Conservation (phyloP, 1,140 invertebrate genomes). For the Maconellicoccus hirsutus region DNA sequence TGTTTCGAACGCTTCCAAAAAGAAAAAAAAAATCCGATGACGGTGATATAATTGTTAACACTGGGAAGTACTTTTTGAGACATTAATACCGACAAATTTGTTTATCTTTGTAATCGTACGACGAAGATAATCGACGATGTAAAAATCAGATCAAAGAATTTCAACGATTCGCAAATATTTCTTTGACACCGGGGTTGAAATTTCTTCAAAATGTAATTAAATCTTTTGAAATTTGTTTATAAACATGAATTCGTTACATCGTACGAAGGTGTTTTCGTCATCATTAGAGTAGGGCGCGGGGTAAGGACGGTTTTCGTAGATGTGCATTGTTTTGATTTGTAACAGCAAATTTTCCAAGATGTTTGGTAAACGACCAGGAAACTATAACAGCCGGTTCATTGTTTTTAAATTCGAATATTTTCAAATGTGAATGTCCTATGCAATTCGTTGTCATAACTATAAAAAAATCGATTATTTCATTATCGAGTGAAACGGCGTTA, state of each 20-base stretch:
- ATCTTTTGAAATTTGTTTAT: not conserved
- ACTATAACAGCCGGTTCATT: not conserved
- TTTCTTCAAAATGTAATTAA: not conserved
- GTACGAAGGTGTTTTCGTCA: not conserved
- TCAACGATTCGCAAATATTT: not conserved
- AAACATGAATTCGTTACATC: not conserved
- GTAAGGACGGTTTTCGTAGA: not conserved
- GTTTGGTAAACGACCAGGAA: not conserved
- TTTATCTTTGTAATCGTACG: not conserved
- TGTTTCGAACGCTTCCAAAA: not conserved
- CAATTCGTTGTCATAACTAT: no score
- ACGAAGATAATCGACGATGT: not conserved
- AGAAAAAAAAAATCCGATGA: not conserved
- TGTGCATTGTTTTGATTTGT: not conserved
- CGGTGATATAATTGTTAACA: not conserved
- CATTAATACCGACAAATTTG: constrained; percentile 4
- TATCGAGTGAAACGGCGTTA: no score
- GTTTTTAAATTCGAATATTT: no score
- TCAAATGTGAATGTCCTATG: no score
- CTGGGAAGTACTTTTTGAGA: not conserved
- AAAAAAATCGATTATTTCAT: no score
- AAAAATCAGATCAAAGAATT: not conserved
- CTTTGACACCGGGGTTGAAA: not conserved
- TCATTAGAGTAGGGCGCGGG: not conserved
- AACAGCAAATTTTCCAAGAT: not conserved